Conservation (phyloP, 2,113 vertebrate genomes). For the Chamaea fasciata region DNA sequence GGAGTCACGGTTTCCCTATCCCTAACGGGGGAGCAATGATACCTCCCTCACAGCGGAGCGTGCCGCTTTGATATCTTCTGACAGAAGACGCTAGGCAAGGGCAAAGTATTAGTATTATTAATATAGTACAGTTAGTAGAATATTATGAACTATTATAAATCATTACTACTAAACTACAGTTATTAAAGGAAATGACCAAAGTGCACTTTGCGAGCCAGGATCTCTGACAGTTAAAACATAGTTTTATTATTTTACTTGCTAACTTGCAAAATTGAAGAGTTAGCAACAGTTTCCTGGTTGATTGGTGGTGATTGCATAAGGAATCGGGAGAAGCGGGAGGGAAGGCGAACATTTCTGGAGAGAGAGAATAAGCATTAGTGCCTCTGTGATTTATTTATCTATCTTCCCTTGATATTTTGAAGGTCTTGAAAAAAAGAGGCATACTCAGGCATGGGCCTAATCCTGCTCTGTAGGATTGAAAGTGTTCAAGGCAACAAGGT, state of each 20-base stretch:
- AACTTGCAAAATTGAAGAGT: constrained; percentile 60
- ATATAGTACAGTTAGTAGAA: constrained; percentile 66
- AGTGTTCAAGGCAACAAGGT: not conserved
- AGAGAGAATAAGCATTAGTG: not conserved
- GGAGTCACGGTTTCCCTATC: not conserved
- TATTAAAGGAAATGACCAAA: constrained; percentile 69
- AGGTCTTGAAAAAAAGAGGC: not conserved
- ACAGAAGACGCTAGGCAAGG: constrained; percentile 37
- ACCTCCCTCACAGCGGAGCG: not conserved
- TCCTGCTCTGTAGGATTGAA: not conserved
- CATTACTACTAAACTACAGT: constrained; percentile 58
- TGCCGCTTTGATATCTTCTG: constrained; percentile 26
- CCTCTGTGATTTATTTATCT: not conserved
- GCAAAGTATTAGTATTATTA: constrained; percentile 65
- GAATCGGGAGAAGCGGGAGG: not conserved
- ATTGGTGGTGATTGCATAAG: not conserved
- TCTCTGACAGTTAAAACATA: constrained; percentile 51
- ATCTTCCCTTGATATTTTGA: not conserved
- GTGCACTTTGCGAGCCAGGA: constrained; percentile 41
- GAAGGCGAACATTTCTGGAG: not conserved
- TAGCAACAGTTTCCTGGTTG: constrained; percentile 41
- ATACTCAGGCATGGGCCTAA: not conserved
- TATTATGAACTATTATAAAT: constrained; percentile 68
- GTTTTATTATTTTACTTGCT: constrained; percentile 61
- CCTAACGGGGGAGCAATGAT: not conserved